A percentile compares a stretch with the other conserved stretches of the same genome.
Evolutionary conservation across 1,140 invertebrate species (phyloP).

Genomic region (Trachymyrmex cornetzi): DNA sequence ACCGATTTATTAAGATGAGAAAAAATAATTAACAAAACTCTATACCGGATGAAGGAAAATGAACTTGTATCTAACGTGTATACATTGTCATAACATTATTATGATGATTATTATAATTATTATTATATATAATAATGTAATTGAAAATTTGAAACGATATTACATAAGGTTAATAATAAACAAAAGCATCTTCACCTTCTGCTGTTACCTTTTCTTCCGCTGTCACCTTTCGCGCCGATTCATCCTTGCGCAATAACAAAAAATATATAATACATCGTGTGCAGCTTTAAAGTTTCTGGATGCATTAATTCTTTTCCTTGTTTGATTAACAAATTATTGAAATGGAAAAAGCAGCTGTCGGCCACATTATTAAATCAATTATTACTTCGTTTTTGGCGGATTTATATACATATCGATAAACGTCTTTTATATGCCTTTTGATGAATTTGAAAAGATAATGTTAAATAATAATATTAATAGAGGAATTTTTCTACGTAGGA

Average conservation of each 20-base stretch:
- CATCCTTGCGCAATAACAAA: neutral
- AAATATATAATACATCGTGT: too few relatives aligned
- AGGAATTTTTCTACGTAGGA: too few relatives aligned
- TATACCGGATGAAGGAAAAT: constrained; percentile 82
- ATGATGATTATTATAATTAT: constrained; percentile 82
- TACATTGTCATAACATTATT: constrained; percentile 87
- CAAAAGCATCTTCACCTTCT: constrained; percentile 85
- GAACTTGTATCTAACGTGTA: constrained; percentile 86
- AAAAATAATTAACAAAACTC: constrained; percentile 83
- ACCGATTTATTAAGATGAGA: constrained; percentile 84
- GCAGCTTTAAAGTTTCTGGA: too few relatives aligned
- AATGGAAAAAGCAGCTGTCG: neutral
- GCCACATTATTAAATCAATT: too few relatives aligned
- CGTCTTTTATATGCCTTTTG: too few relatives aligned
- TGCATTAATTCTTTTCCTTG: too few relatives aligned
- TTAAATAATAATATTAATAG: too few relatives aligned
- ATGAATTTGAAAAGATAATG: too few relatives aligned
- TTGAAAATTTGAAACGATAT: constrained; percentile 87
- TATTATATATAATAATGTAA: constrained; percentile 86
- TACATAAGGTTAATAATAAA: constrained; percentile 87
- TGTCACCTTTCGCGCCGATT: neutral
- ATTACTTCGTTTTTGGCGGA: too few relatives aligned
- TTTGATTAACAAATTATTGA: neutral
- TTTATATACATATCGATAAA: too few relatives aligned
- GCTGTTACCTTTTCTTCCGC: constrained; percentile 74